phyloP scores from a whole-genome alignment of 2,888 invertebrate species.

The Odiellus spinosus region DNA sequence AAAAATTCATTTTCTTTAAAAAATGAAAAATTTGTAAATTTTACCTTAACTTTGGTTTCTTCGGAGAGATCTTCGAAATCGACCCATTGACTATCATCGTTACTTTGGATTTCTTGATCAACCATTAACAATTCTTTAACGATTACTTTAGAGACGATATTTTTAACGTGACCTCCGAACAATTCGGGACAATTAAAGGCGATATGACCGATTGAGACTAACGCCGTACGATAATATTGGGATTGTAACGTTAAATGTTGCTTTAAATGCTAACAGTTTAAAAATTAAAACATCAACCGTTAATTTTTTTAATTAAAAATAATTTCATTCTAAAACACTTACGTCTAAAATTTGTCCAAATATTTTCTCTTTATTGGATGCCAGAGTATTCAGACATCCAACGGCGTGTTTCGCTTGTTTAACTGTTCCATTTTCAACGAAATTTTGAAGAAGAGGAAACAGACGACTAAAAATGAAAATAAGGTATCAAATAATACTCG shows the following conservation, averaged over 20 bases:
- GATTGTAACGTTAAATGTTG: conserved; percentile 39
- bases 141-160: conserved; percentile 81
- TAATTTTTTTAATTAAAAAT: background rate
- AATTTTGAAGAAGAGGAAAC: conserved; percentile 69
- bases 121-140: conserved; percentile 80
- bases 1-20: too few relatives aligned
- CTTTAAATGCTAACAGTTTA: conserved; percentile 27
- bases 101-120: conserved; percentile 28
- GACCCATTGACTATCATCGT: conserved; percentile 47
- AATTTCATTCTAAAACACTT: conserved; percentile 14
- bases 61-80: conserved; percentile 69
- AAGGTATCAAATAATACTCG: conserved; percentile 3
- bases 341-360: conserved; percentile 67
- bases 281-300: background rate
- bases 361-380: conserved; percentile 41
- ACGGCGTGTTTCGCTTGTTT: conserved; percentile 96
- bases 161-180: conserved; percentile 78
- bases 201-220: conserved; percentile 86
- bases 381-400: conserved; percentile 49
- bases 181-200: conserved; percentile 78
- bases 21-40: too few relatives aligned
- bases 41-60: conserved; percentile 63
- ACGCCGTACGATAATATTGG: conserved; percentile 70
- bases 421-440: conserved; percentile 73
- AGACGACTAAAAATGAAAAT: conserved; percentile 40